Evolutionary conservation across 2,113 vertebrate species (phyloP).

Genomic region (Dipodomys stephensi): DNA sequence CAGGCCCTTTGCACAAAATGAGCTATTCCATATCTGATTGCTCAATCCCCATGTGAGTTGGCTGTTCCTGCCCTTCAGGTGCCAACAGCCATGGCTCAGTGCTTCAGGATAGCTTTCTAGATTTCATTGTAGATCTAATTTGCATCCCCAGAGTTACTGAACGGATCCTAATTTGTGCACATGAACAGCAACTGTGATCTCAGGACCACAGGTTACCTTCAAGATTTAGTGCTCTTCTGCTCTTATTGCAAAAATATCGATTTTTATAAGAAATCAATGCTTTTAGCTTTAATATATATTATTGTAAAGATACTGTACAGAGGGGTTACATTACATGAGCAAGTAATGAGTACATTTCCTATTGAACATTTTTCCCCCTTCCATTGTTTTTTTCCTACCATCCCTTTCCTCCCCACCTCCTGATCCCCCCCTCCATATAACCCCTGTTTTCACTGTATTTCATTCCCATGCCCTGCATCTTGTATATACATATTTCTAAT

Average conservation of each 20-base stretch:
- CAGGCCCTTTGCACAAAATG: slow-evolving; percentile 35
- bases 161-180: not conserved
- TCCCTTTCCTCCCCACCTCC: too few species aligned
- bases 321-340: too few species aligned
- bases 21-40: not conserved
- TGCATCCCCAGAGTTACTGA: not conserved
- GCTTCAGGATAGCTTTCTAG: not conserved
- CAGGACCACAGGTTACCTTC: not conserved
- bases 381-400: too few species aligned
- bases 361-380: too few species aligned
- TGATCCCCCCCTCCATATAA: too few species aligned
- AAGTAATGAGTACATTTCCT: too few species aligned
- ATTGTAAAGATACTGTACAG: too few species aligned
- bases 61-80: not conserved
- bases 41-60: not conserved
- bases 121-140: not conserved
- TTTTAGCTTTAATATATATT: too few species aligned
- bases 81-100: not conserved
- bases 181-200: not conserved
- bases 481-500: too few species aligned
- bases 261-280: not conserved
- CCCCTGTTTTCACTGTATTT: too few species aligned
- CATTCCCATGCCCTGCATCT: too few species aligned
- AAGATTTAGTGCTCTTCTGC: not conserved
- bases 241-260: not conserved